A percentile compares a stretch with the other conserved stretches of the same genome.
phyloP scores from a whole-genome alignment of 1,140 invertebrate species.

The Globodera ellingtonae region DNA sequence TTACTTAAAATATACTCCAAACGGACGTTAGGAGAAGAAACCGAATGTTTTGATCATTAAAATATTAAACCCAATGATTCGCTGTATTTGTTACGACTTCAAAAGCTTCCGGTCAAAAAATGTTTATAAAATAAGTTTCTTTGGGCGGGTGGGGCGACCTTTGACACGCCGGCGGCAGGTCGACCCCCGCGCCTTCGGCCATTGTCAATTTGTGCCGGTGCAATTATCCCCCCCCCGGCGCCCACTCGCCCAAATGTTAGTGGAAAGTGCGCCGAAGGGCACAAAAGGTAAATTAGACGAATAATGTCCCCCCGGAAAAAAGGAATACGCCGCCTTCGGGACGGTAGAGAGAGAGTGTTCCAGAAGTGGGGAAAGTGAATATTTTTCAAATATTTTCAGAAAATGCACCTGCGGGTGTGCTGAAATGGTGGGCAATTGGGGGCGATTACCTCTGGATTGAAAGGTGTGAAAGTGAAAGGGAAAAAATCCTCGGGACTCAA shows the following conservation, averaged over 20 bases:
- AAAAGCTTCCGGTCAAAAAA: too few species aligned
- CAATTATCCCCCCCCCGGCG: background rate
- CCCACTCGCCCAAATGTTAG: background rate
- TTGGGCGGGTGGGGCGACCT: background rate
- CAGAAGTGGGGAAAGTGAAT: background rate
- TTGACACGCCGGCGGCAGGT: background rate
- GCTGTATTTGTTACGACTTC: too few species aligned
- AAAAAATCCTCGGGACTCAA: background rate
- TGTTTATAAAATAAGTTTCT: background rate
- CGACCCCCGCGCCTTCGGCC: background rate
- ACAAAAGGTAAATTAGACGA: constrained; percentile 17
- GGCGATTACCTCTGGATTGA: background rate
- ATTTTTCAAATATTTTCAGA: background rate
- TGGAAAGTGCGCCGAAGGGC: background rate
- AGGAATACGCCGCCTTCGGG: background rate
- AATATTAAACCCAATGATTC: too few species aligned
- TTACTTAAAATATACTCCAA: background rate
- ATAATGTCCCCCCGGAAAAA: background rate
- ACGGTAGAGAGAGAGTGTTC: background rate
- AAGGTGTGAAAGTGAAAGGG: background rate
- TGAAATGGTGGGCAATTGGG: background rate
- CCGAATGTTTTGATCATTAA: too few species aligned
- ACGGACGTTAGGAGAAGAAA: background rate
- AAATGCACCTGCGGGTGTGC: background rate
- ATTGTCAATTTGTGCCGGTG: constrained; percentile 2